These are phyloP conservation scores for Eurypyga helias DNA, from an alignment of 2,113 vertebrate genomes.

Conservation along the genomic window DNA sequence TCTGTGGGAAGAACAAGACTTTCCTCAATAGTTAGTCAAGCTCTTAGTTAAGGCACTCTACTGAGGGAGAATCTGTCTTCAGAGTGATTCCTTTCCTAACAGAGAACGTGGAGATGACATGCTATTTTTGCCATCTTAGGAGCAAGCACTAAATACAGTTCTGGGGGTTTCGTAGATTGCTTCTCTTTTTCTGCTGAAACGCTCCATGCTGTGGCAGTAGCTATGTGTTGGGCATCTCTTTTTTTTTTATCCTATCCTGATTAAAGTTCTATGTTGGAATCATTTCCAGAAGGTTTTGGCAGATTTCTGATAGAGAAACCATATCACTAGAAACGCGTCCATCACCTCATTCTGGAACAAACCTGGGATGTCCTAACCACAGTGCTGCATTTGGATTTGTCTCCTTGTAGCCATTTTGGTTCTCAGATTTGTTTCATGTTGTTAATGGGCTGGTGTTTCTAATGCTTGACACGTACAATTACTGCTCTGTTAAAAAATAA, in stretches of 20 bases:
- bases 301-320: neutral
- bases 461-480: neutral
- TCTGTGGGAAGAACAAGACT: neutral
- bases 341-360: neutral
- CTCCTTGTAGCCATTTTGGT: neutral
- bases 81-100: neutral
- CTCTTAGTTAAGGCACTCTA: neutral
- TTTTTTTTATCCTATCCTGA: neutral
- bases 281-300: neutral
- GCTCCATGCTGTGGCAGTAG: neutral
- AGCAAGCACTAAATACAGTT: neutral
- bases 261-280: neutral
- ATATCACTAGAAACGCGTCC: fast-evolving
- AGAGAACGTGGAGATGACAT: neutral
- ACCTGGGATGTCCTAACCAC: neutral
- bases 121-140: neutral
- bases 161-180: neutral
- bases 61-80: neutral
- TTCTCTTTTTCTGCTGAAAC: neutral
- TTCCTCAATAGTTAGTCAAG: neutral
- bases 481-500: neutral
- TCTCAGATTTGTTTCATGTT: neutral
- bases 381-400: neutral
- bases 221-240: neutral
- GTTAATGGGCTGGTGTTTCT: neutral